phyloP scores from a whole-genome alignment of 2,888 invertebrate genomes.

The Drosophila emarginata region DNA sequence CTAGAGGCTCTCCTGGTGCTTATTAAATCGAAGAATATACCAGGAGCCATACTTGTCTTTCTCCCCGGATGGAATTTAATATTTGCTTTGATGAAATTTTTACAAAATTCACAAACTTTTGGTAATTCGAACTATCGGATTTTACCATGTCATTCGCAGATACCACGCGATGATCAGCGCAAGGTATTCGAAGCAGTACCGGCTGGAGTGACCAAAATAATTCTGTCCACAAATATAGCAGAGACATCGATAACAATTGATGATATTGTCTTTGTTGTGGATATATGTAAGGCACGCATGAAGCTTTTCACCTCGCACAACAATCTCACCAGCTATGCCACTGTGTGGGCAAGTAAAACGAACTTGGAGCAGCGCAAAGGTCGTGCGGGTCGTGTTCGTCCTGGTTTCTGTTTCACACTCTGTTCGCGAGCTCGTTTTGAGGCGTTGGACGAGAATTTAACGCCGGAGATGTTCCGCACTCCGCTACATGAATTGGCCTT shows the following conservation, averaged over 20 bases:
- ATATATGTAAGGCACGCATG: conserved; percentile 98
- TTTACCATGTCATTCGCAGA: conserved; percentile 98
- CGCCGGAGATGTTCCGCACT: conserved; percentile 98
- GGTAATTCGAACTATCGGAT: conserved; percentile 88
- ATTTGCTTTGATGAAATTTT: conserved; percentile 93
- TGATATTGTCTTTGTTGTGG: conserved; percentile 98
- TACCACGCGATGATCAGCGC: conserved; percentile 97
- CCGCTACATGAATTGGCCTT: conserved; percentile 97
- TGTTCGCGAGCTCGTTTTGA: conserved; percentile 90
- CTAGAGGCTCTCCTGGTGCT: conserved; percentile 90
- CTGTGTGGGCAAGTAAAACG: conserved; percentile 96
- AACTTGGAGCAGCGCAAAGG: conserved; percentile 95
- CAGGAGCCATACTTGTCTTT: conserved; percentile 96
- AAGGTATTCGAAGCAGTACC: conserved; percentile 95
- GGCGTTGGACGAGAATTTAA: conserved; percentile 92
- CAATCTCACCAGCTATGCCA: conserved; percentile 99
- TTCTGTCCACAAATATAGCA: conserved; percentile 98
- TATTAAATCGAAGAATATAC: conserved; percentile 85
- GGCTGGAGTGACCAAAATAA: conserved; percentile 94
- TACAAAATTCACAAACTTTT: conserved; percentile 89
- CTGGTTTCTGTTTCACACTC: conserved; percentile 96
- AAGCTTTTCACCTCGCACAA: conserved; percentile 99
- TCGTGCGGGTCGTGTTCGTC: conserved; percentile 96
- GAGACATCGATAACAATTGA: conserved; percentile 99
- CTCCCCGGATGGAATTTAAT: conserved; percentile 99